A percentile compares a stretch with the other conserved stretches of the same genome.
These are phyloP conservation scores for Pollenia amentaria DNA, from an alignment of 2,888 invertebrate genomes.

Conservation along the genomic window DNA sequence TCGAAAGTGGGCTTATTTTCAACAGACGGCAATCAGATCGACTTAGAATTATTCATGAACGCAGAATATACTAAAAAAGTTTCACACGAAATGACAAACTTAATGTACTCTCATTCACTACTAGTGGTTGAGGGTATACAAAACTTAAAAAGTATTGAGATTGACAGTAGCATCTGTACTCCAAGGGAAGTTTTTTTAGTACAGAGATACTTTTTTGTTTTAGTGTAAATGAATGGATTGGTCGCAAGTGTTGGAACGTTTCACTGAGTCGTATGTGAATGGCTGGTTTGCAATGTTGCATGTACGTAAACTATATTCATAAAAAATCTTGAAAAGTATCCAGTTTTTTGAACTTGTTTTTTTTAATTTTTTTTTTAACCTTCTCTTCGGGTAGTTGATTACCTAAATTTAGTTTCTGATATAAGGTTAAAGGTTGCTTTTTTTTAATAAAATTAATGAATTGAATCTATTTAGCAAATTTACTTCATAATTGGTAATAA, in stretches of 20 bases:
- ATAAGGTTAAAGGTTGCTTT: constrained; percentile 41
- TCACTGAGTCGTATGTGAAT: constrained; percentile 4
- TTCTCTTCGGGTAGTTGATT: constrained; percentile 39
- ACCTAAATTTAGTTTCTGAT: constrained; percentile 18
- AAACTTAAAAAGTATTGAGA: constrained; percentile 38
- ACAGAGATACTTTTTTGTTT: constrained; percentile 11
- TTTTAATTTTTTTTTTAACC: constrained; percentile 19
- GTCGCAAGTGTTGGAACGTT: background rate
- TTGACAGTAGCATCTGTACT: constrained; percentile 19
- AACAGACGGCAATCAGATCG: no score
- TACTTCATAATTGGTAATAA: background rate
- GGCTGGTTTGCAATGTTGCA: background rate
- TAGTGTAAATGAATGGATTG: background rate
- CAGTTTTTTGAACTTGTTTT: constrained; percentile 46
- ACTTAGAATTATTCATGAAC: no score
- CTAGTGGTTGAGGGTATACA: no score
- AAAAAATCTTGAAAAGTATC: constrained; percentile 1
- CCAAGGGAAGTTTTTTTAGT: constrained; percentile 11
- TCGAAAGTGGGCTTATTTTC: no score
- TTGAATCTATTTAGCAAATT: background rate
- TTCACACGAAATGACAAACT: no score
- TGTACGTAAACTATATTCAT: background rate
- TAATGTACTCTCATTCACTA: no score
- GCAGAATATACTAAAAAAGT: no score
- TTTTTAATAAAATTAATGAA: background rate